Evolutionary conservation across 2,888 invertebrate genomes (phyloP).

Genomic region (Keiferia lycopersicella): DNA sequence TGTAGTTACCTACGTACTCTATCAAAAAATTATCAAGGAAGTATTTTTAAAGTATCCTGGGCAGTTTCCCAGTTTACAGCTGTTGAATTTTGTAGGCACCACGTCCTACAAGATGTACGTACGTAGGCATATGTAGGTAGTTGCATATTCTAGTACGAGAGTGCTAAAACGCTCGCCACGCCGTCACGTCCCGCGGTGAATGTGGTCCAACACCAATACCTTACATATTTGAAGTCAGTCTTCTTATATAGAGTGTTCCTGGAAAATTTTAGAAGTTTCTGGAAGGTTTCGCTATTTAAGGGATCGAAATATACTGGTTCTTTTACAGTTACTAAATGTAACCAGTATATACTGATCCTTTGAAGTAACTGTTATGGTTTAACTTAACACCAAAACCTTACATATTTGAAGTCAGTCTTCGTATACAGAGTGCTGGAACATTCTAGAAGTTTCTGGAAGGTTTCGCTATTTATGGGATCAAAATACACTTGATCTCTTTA

Average conservation of each 20-base stretch:
- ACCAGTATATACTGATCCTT: no score
- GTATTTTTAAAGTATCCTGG: no score
- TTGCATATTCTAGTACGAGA: slow-evolving; percentile 2
- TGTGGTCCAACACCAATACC: background rate
- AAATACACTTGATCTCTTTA: no score
- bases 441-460: background rate
- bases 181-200: background rate
- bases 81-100: background rate
- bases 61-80: background rate
- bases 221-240: background rate
- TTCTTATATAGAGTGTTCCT: background rate
- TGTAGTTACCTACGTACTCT: no score
- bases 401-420: background rate
- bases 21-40: no score
- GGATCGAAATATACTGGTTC: no score
- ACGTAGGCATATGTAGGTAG: background rate
- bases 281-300: no score
- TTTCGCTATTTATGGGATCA: no score
- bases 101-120: background rate
- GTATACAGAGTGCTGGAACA: background rate
- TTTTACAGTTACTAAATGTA: no score
- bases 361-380: no score
- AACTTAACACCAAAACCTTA: slow-evolving; percentile 1
- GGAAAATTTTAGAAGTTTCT: background rate
- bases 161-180: background rate